Percentiles rank a stretch among this genome's conserved stretches.
Evolutionary conservation across 2,113 vertebrate species (phyloP).

Genomic region (Ondatra zibethicus): DNA sequence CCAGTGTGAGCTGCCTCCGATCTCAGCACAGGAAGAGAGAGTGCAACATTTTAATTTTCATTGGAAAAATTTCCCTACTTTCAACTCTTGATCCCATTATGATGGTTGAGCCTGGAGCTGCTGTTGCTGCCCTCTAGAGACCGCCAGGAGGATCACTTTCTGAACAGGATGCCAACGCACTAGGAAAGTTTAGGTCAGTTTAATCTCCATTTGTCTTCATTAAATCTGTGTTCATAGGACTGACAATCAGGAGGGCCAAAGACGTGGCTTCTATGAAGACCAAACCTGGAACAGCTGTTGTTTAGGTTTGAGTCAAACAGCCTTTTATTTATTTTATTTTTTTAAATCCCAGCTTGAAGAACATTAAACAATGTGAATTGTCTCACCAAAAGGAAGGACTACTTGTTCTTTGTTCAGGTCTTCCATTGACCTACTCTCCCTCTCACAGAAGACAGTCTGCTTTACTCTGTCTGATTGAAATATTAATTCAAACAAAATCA

Average conservation of each 20-base stretch:
- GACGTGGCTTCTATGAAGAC: background rate
- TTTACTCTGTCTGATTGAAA: background rate
- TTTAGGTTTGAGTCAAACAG: background rate
- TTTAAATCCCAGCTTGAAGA: background rate
- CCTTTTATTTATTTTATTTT: background rate
- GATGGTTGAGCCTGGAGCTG: background rate
- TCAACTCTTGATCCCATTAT: background rate
- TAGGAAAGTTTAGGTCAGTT: background rate
- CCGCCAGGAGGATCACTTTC: background rate
- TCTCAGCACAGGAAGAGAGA: too few relatives aligned
- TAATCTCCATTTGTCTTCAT: background rate
- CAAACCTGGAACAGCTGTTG: background rate
- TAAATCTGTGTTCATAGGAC: background rate
- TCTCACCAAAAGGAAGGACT: background rate
- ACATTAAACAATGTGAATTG: background rate
- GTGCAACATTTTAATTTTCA: too few relatives aligned
- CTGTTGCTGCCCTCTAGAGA: background rate
- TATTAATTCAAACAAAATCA: background rate
- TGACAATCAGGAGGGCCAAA: background rate
- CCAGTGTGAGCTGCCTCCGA: too few relatives aligned
- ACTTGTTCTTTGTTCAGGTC: background rate
- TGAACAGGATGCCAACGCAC: background rate
- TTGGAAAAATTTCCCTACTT: background rate
- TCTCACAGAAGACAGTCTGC: background rate
- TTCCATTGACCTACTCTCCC: rapidly evolving